phyloP scores from a whole-genome alignment of 2,113 vertebrate genomes.

The Sylvia atricapilla region DNA sequence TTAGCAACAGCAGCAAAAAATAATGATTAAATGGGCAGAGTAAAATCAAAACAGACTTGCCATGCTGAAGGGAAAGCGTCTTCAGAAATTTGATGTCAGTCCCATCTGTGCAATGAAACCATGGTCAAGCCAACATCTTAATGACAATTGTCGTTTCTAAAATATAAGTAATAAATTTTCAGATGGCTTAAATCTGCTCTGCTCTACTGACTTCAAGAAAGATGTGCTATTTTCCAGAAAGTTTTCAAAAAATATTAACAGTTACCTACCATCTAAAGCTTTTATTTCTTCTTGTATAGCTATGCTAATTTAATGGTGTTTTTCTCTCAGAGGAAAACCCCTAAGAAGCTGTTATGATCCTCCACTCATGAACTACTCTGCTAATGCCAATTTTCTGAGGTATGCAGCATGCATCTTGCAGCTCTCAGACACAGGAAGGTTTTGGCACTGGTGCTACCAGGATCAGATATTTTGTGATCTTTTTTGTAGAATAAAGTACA shows the following conservation, averaged over 20 bases:
- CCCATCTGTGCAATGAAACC: neutral
- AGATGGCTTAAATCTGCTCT: neutral
- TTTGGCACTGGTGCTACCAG: neutral
- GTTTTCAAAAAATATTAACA: neutral
- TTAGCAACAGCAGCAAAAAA: constrained; percentile 5
- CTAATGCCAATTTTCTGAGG: neutral
- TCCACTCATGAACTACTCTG: neutral
- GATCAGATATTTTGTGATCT: neutral
- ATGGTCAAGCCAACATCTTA: neutral
- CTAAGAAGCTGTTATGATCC: neutral
- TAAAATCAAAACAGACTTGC: neutral
- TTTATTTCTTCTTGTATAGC: neutral
- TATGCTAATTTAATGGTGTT: neutral
- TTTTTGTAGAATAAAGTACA: neutral
- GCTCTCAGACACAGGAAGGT: neutral
- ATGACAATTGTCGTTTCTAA: neutral
- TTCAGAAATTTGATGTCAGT: neutral
- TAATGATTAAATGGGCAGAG: neutral
- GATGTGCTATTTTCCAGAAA: neutral
- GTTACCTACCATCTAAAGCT: neutral
- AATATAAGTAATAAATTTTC: neutral
- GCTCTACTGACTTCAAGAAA: neutral
- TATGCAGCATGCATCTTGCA: neutral
- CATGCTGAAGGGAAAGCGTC: neutral
- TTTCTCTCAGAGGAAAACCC: neutral